Base-by-base conservation (phyloP, 2,113 vertebrate species). In the Crotalus horridus region DNA sequence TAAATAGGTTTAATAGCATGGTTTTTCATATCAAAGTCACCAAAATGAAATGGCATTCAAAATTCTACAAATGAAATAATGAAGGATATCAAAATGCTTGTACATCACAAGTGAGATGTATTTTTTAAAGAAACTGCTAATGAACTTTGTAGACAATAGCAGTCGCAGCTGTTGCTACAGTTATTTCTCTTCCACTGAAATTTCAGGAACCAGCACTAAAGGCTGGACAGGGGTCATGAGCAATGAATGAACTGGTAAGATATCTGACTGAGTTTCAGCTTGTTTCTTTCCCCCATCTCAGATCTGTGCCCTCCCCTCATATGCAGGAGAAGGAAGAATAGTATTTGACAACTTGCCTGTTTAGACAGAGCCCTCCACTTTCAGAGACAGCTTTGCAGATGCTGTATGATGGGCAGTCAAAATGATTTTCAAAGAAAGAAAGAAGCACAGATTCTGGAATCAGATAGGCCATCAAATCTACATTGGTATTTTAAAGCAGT, bases 371-470 rank as follows among this genome's bases (percentile, higher is more conserved):
- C 92, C 58, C 43, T 0, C 9, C 86, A 48, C 26, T 4, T 0
- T 89, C 5, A 26, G 33, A 0, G 9, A 89, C 92, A 89, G 90
- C 89, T 58, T 43, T 81, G 91, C 29, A 55, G 89, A 93, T 74
- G 51, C 85, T 92, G 92, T 94, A 93, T 0, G 3, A 64, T n/a
- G 85, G 88, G 20, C 69, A 54, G 74, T 95, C 91, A 33, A 86
- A 39, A 92, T 95, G 93, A 92, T 91, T 39, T 91, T 59, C 87
- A 48, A 61, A 54, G 86, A 13, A 26, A 89, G 86, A 74, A 59
- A 21, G 24, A 21, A 89, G 56, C 55, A n/a, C 39, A 7, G 88
- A 55, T 17, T 55, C 29, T 81, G 74, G n/a, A 53, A 54, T 87
- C 46, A 61, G 43, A 12, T 58, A 64, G 4, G 3, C 4, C 58